Base-by-base conservation (phyloP, 2,113 vertebrate genomes). In the Hippolais icterina region DNA sequence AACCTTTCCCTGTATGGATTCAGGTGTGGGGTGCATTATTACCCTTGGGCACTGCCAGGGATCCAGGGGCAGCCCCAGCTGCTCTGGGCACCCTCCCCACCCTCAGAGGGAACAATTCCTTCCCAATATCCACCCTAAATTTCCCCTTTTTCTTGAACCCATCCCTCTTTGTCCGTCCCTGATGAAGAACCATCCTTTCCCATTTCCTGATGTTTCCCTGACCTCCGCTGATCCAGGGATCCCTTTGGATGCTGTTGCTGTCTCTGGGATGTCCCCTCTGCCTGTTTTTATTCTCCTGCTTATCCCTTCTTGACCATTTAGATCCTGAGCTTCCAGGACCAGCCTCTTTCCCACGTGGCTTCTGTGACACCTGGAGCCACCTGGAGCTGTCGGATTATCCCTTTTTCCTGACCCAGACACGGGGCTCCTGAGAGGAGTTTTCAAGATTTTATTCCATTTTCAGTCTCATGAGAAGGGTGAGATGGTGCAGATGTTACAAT, bases 61-160 rank as follows among this genome's bases (percentile, higher is more conserved):
- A 49, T 80, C 5, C 64, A 49, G 39, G 46, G n/a, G 28, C 53
- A 77, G 24, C 35, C 59, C 12, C 50, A 65, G 35, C 52, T 50
- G 4, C 42, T 57, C 52, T 41, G 82, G 19, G 41, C 14, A 64
- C 20, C 83, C 35, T 31, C 4, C 42, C 41, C 31, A 15, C 31
- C 21, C 53, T 60, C 6, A 0, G 15, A n/a, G n/a, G 9, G 12
- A n/a, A 9, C 2, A n/a, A 61, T 61, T 29, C 42, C n/a, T n/a
- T 2, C 41, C 47, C 49, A 47, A 33, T 1, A 24, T 8, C 59
- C 66, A 41, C 9, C 24, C 57, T 15, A 5, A 54, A 27, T 23
- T 29, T 8, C 31, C n/a, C 41, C 21, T 35, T 5, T 71, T 56
- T 14, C 35, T 8, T 12, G 12, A 13, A 2, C 28, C 18, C 72